Percentiles rank a stretch among this genome's conserved stretches.
Evolutionary conservation across 2,888 invertebrate genomes (phyloP).

Genomic region (Tiliacea aurago): DNA sequence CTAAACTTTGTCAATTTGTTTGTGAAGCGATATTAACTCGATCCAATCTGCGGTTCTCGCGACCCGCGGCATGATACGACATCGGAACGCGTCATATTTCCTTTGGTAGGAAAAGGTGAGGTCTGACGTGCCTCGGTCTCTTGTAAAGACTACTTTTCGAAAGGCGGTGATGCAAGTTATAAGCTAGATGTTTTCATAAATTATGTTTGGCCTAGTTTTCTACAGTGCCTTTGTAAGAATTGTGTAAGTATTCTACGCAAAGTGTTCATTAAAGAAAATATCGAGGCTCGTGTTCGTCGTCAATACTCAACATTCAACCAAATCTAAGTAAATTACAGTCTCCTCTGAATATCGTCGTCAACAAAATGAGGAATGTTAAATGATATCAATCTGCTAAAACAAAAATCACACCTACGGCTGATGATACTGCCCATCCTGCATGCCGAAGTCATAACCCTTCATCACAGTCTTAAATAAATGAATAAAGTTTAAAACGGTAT

Average conservation of each 20-base stretch:
- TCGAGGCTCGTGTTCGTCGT: not conserved
- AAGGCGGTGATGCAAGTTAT: constrained; percentile 21
- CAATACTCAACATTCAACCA: not conserved
- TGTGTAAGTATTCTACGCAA: not conserved
- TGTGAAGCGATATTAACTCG: constrained; percentile 91
- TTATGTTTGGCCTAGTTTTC: constrained; percentile 26
- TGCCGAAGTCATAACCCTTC: constrained; percentile 21
- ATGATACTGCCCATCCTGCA: not conserved
- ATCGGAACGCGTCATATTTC: constrained; percentile 81
- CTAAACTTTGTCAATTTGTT: constrained; percentile 91
- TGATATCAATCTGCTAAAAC: not conserved
- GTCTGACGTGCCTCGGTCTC: constrained; percentile 61
- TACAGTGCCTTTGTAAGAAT: not conserved
- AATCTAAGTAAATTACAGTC: not conserved
- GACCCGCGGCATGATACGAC: constrained; percentile 82
- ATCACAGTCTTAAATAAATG: constrained; percentile 47
- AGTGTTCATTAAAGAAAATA: not conserved
- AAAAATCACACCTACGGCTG: not conserved
- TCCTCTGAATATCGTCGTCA: not conserved
- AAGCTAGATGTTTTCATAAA: constrained; percentile 28
- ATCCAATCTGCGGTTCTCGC: constrained; percentile 87
- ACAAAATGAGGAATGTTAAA: not conserved
- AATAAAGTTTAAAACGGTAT: constrained; percentile 61
- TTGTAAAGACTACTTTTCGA: constrained; percentile 50
- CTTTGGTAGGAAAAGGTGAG: constrained; percentile 76